A percentile compares a stretch with the other conserved stretches of the same genome.
phyloP scores from a whole-genome alignment of 2,888 invertebrate genomes.

The Raillietiella orientalis region DNA sequence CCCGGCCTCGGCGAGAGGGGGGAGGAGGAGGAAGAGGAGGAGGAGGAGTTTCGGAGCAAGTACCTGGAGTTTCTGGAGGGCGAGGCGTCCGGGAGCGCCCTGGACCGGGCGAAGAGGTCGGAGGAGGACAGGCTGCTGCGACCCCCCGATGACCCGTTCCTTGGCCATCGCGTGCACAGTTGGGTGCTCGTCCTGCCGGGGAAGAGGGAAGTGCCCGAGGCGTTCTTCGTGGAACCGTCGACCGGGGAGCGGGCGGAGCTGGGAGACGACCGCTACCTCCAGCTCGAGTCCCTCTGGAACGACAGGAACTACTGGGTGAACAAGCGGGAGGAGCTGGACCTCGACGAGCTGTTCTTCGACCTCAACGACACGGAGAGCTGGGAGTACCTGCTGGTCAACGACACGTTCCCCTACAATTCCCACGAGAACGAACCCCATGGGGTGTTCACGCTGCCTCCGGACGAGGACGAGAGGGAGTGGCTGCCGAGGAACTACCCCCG shows the following conservation, averaged over 20 bases:
- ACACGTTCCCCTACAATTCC: slow-evolving; percentile 6
- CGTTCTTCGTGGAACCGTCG: slow-evolving; percentile 52
- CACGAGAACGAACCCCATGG: slow-evolving; percentile 1
- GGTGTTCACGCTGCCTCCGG: slow-evolving; percentile 10
- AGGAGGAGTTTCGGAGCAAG: slow-evolving; percentile 21
- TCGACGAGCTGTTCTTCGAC: slow-evolving; percentile 7
- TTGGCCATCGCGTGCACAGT: slow-evolving; percentile 23
- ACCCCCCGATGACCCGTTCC: slow-evolving; percentile 4
- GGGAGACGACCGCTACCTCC: slow-evolving; percentile 25
- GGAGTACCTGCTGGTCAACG: slow-evolving; percentile 7
- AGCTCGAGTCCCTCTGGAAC: slow-evolving; percentile 58
- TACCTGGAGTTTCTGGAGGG: slow-evolving; percentile 28
- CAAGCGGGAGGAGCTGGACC: slow-evolving; percentile 7
- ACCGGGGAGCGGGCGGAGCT: slow-evolving; percentile 31
- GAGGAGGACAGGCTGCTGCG: too few species aligned
- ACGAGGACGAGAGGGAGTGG: slow-evolving; percentile 7
- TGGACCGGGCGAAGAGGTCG: slow-evolving; percentile 15
- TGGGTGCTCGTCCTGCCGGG: slow-evolving; percentile 44
- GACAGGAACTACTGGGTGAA: slow-evolving; percentile 44
- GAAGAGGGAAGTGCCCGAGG: slow-evolving; percentile 21
- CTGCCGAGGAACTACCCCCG: slow-evolving; percentile 32
- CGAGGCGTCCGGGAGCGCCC: too few species aligned
- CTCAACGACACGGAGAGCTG: slow-evolving; percentile 7
- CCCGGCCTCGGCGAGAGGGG: too few species aligned
- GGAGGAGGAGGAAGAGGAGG: slow-evolving; percentile 4